A percentile compares a stretch with the other conserved stretches of the same genome.
phyloP scores from a whole-genome alignment of 2,888 invertebrate genomes.

The Cryptocheilus praepositus region DNA sequence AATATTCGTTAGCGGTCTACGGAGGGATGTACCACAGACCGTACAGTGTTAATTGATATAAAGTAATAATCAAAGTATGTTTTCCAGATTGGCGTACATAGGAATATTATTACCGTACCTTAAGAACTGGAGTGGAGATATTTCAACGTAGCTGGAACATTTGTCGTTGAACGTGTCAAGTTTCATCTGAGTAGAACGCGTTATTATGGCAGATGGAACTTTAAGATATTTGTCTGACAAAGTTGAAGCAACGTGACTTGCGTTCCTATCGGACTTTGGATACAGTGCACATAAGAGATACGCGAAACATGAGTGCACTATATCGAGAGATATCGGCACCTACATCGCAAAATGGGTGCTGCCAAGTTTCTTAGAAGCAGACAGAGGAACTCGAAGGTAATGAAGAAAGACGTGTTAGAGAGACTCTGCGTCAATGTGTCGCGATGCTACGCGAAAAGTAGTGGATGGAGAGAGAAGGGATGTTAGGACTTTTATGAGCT shows the following conservation, averaged over 20 bases:
- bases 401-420: slow-evolving; percentile 38
- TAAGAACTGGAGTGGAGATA: slow-evolving; percentile 8
- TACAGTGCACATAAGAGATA: too few species aligned
- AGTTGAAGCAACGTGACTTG: slow-evolving; percentile 5
- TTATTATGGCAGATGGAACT: slow-evolving; percentile 1
- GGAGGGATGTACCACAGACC: too few species aligned
- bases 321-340: slow-evolving; percentile 25
- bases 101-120: too few species aligned
- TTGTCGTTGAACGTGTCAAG: too few species aligned
- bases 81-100: too few species aligned
- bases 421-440: slow-evolving; percentile 50
- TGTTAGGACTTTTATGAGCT: slow-evolving; percentile 58
- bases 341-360: slow-evolving; percentile 40
- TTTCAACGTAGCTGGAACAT: too few species aligned
- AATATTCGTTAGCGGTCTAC: too few species aligned
- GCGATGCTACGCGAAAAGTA: slow-evolving; percentile 37
- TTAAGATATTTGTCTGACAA: background rate
- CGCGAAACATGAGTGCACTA: slow-evolving; percentile 36
- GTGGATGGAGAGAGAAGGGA: slow-evolving; percentile 50
- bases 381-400: slow-evolving; percentile 42
- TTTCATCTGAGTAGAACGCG: too few species aligned
- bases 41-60: too few species aligned
- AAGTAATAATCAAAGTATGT: too few species aligned
- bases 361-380: slow-evolving; percentile 45
- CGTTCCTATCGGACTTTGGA: background rate